Evolutionary conservation across 2,113 vertebrate species (phyloP).

Genomic region (Crotophaga sulcirostris): DNA sequence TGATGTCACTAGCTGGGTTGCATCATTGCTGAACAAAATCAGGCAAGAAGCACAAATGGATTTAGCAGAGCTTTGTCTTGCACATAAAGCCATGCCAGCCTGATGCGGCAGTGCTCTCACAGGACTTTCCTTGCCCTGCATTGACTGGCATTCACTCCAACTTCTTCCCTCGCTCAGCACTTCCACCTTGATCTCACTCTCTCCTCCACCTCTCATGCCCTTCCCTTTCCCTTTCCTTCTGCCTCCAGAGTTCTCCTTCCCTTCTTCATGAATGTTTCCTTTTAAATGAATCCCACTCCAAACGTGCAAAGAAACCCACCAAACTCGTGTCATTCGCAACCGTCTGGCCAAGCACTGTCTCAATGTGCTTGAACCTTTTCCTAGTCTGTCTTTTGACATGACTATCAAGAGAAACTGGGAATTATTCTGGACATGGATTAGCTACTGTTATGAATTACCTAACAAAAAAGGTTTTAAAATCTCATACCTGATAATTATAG

Average conservation of each 20-base stretch:
- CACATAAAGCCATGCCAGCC: neutral
- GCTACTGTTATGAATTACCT: neutral
- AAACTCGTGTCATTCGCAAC: neutral
- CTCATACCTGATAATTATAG: constrained; percentile 24
- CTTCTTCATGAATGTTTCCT: accelerated
- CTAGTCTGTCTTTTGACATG: neutral
- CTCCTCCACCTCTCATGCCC: neutral
- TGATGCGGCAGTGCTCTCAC: neutral
- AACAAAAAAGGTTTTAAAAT: constrained; percentile 26
- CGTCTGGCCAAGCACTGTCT: neutral
- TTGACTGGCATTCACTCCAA: neutral
- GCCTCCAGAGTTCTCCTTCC: neutral
- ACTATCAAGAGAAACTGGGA: neutral
- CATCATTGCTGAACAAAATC: constrained; percentile 16
- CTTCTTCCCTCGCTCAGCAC: neutral
- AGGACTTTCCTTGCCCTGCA: neutral
- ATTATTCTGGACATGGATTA: neutral
- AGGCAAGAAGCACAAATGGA: neutral
- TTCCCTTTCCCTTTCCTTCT: neutral
- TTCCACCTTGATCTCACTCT: neutral
- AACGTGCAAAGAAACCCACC: accelerated
- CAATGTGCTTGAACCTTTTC: neutral
- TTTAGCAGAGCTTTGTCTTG: neutral
- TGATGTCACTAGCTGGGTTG: constrained; percentile 28
- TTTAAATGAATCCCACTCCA: neutral